Evolutionary conservation across 2,113 vertebrate species (phyloP).

Genomic region (Paradoxurus hermaphroditus): DNA sequence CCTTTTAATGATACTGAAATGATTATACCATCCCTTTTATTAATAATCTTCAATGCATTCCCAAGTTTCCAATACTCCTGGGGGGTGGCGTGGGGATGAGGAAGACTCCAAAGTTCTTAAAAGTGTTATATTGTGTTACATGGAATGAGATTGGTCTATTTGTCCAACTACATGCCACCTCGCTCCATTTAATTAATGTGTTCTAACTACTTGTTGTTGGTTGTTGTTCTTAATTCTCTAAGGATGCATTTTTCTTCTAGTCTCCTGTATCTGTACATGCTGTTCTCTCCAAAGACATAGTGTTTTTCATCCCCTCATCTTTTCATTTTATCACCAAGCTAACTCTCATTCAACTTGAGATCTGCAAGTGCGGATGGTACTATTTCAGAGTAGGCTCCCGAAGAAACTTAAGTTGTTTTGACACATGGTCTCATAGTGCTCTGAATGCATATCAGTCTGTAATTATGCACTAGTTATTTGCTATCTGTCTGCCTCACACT

Average conservation of each 20-base stretch:
- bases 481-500: not conserved
- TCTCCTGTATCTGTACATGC: not conserved
- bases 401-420: not conserved
- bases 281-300: not conserved
- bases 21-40: not conserved
- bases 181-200: not conserved
- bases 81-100: too few species aligned
- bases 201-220: not conserved
- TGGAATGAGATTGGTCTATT: not conserved
- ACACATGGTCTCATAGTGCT: not conserved
- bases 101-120: not conserved
- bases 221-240: not conserved
- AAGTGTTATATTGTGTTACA: not conserved
- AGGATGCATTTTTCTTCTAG: not conserved
- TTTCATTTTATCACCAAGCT: not conserved
- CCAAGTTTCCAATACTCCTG: not conserved
- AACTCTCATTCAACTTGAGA: not conserved
- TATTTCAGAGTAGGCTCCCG: not conserved
- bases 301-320: not conserved
- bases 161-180: not conserved
- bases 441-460: not conserved
- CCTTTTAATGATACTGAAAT: not conserved
- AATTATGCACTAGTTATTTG: not conserved
- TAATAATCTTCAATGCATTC: not conserved
- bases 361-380: not conserved